Evolutionary conservation across 2,888 invertebrate genomes (phyloP), one percentile per base, ranked within the genome.

Genomic region (Sinohyriopsis cumingii): DNA sequence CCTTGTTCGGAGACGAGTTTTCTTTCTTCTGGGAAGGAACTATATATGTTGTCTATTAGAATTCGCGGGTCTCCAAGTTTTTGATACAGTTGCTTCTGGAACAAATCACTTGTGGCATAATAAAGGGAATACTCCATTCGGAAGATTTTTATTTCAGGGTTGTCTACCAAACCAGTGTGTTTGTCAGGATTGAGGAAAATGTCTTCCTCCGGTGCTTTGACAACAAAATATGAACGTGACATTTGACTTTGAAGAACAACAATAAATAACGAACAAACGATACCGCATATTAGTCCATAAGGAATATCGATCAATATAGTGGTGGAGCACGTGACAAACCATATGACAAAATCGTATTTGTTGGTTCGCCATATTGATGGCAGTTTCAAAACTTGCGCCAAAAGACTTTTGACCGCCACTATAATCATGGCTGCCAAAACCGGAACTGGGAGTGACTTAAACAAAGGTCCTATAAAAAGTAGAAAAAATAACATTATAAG

Each of bases 351-450:
- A 86, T 97, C 96, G 82, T 94, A 90, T 82, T 93, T 93, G 77
- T 95, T 95, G 22, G 95, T 89, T 80, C 91, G 92, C 94, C 95
- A 96, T 78, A 95, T 93, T 77, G 92, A 92, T 25, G 91, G 89
- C 0, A 96, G 90, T 62, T 95, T 93, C 87, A 91, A 82, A 19
- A 94, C 92, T 91, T 95, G 95, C 87, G 93, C 89, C 63, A 91
- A 85, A 19, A 91, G 82, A 62, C 88, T 85, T 71, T 91, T 88
- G 63, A 91, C 82, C 19, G 90, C 88, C 5, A 90, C 89, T 24
- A 90, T 84, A 62, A 91, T 91, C 77, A 91, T 90, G 55, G 89
- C 87, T 7, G 90, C 89, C 6, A 91, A 82, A 53, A 90, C 86
- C 71, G 83, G 75, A 55, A 84, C 80, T 5, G 89, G 89, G 22